These are phyloP conservation scores for Notiomystis cincta DNA, from an alignment of 2,113 vertebrate genomes.

Conservation along the genomic window DNA sequence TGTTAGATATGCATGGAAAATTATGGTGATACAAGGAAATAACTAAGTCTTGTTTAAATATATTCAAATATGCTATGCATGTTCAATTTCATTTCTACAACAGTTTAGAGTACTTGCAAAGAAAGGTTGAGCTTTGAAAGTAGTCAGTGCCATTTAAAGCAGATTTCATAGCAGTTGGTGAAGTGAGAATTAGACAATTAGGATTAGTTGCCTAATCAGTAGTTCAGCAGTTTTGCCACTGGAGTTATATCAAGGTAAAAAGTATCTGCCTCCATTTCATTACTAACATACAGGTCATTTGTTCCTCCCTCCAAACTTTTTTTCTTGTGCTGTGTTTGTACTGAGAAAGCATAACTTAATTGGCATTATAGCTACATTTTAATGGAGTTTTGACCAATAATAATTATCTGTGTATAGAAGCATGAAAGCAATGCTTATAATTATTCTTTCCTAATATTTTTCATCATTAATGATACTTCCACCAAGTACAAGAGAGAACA, in stretches of 20 bases:
- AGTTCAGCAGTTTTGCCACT: neutral
- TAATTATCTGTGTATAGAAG: neutral
- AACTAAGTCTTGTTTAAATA: neutral
- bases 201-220: neutral
- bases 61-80: neutral
- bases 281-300: neutral
- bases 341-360: neutral
- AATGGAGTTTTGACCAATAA: neutral
- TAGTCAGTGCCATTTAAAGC: neutral
- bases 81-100: neutral
- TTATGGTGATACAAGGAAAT: neutral
- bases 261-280: neutral
- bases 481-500: neutral
- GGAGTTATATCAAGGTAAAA: neutral
- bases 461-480: neutral
- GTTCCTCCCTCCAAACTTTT: neutral
- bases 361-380: neutral
- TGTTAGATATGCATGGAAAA: neutral
- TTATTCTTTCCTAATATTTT: neutral
- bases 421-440: neutral
- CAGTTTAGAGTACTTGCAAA: neutral
- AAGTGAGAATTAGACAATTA: neutral
- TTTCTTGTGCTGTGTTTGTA: neutral
- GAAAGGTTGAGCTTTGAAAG: neutral
- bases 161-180: neutral